phyloP scores from a whole-genome alignment of 2,888 invertebrate genomes.

The Rhogogaster chlorosoma region DNA sequence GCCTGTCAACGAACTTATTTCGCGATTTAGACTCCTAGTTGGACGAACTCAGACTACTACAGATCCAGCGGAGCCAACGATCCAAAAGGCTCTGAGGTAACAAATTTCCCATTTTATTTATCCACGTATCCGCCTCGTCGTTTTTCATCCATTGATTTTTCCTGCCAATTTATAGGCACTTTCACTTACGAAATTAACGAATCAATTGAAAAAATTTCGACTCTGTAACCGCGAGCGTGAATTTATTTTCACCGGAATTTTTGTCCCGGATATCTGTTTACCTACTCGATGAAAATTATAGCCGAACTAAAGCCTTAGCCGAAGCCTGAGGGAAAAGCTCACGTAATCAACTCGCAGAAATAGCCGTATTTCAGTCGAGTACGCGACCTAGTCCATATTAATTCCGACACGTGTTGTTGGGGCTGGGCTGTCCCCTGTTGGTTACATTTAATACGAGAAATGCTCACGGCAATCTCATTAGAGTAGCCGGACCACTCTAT shows the following conservation, averaged over 20 bases:
- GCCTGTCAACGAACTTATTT: not conserved
- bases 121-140: too few relatives aligned
- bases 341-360: conserved; percentile 17
- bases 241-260: not conserved
- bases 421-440: not conserved
- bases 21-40: not conserved
- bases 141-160: too few relatives aligned
- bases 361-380: not conserved
- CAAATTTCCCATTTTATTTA: too few relatives aligned
- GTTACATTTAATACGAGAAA: not conserved
- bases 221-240: too few relatives aligned
- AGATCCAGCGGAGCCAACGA: too few relatives aligned
- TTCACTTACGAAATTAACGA: too few relatives aligned
- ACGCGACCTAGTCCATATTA: conserved; percentile 25
- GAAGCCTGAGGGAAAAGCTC: conserved; percentile 12
- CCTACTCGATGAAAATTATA: not conserved
- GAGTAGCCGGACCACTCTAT: not conserved
- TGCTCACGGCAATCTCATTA: not conserved
- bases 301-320: not conserved
- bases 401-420: not conserved
- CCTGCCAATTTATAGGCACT: too few relatives aligned
- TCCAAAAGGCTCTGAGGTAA: not conserved
- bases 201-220: too few relatives aligned
- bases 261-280: not conserved
- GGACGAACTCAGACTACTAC: not conserved